Conservation (phyloP, 2,113 vertebrate species). For the Indicator indicator region DNA sequence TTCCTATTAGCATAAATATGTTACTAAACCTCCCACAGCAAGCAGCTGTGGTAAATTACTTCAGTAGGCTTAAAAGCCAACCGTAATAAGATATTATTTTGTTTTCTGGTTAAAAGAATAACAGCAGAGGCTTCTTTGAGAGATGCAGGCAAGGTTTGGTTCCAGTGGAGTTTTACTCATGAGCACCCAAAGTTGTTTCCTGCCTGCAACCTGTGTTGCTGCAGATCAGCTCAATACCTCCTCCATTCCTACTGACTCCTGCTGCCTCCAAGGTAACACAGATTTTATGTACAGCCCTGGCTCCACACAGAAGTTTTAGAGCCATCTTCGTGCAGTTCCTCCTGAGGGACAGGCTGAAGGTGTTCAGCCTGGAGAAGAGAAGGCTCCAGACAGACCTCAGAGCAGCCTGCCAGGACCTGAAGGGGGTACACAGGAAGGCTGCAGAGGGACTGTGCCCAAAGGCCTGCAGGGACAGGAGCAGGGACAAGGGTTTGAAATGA, state of each 20-base stretch:
- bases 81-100: slow-evolving; percentile 19
- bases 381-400: no score
- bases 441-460: no score
- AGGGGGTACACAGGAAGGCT: no score
- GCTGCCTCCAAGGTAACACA: neutral
- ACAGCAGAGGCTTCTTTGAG: neutral
- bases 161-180: neutral
- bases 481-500: no score
- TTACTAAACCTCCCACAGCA: slow-evolving; percentile 27
- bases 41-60: neutral
- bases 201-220: neutral
- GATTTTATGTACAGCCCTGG: neutral
- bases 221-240: neutral
- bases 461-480: no score
- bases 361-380: no score
- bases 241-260: neutral
- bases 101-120: neutral
- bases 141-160: neutral
- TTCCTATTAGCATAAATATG: slow-evolving; percentile 38
- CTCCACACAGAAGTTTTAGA: neutral
- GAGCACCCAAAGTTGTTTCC: neutral
- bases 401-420: no score
- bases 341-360: neutral
- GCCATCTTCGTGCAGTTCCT: neutral
- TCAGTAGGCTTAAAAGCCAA: slow-evolving; percentile 9